Conservation (phyloP, 2,113 vertebrate genomes). For the Campylomormyrus tamandua region DNA sequence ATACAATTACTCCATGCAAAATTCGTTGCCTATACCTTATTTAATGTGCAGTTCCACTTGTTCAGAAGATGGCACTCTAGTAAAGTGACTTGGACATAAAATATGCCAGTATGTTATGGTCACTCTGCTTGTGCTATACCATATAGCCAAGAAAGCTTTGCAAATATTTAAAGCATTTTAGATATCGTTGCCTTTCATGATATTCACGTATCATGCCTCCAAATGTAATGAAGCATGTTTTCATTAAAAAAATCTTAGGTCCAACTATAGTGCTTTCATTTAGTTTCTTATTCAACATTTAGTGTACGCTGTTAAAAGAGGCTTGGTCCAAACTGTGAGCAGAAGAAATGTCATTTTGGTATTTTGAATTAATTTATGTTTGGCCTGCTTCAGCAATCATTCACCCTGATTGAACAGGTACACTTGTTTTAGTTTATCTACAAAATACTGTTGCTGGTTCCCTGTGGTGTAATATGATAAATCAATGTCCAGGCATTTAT, state of each 20-base stretch:
- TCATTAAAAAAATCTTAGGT: not conserved
- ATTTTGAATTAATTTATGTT: conserved; percentile 6
- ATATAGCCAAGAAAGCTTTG: not conserved
- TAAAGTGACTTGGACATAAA: not conserved
- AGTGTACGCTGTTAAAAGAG: not conserved
- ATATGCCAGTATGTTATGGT: not conserved
- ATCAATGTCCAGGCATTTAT: not conserved
- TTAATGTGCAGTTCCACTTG: not conserved
- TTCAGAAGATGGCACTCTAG: not conserved
- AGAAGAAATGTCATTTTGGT: not conserved
- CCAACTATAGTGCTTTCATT: not conserved
- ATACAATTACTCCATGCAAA: not conserved
- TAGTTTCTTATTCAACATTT: not conserved
- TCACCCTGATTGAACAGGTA: not conserved
- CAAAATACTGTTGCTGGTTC: not conserved
- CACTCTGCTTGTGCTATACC: not conserved
- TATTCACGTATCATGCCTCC: not conserved
- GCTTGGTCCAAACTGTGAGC: not conserved
- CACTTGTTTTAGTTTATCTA: not conserved
- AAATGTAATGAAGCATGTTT: not conserved
- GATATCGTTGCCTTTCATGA: not conserved
- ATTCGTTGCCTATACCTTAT: not conserved
- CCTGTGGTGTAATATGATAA: not conserved
- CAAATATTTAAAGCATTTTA: not conserved
- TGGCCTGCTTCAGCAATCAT: not conserved